Evolutionary conservation across 2,113 vertebrate genomes (phyloP), one percentile per base, ranked within the genome.

Genomic region (Pagrus major): DNA sequence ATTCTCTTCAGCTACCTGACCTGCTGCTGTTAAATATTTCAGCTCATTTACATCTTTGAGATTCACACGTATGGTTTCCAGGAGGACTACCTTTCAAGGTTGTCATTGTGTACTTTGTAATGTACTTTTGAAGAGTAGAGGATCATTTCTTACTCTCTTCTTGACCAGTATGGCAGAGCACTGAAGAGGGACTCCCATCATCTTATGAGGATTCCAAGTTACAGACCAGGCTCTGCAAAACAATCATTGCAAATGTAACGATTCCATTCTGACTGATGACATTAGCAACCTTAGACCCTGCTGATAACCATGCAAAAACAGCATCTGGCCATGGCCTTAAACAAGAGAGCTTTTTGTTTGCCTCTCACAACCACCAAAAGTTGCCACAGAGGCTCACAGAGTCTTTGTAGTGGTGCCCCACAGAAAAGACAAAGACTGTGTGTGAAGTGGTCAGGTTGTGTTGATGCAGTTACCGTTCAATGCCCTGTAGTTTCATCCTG

Each of bases 201-300:
- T 81, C 84, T 94, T 96, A 67, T 95, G 95, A 29, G 94, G 95
- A 85, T 96, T 95, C 95, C 94, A 96, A 18, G 94, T 96, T 11
- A 95, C 86, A 31, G 94, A 96, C 31, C 90, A 81, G 6, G 94
- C 92, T 71, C 92, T 94, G 71, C 25, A 85, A 64, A 46, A 55
- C 31, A 65, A 37, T 0, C 4, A 18, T 31, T 51, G 39, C 0
- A n/a, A 23, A 27, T 66, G 0, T 20, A 58, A 4, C 15, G 35
- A 25, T 16, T 12, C 2, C 4, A 39, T 35, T 23, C 18, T 39
- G 23, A 52, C 23, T 54, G 33, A 59, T 56, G 3, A 73, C n/a
- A 44, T 0, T 7, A 20, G 23, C 27, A 71, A 6, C 3, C 9
- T 27, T 29, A n/a, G 42, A 31, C 1, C 15, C 10, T 47, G 63